Percentiles rank a stretch among this genome's conserved stretches.
phyloP scores from a whole-genome alignment of 1,140 invertebrate species.

The Drosophila leontia region DNA sequence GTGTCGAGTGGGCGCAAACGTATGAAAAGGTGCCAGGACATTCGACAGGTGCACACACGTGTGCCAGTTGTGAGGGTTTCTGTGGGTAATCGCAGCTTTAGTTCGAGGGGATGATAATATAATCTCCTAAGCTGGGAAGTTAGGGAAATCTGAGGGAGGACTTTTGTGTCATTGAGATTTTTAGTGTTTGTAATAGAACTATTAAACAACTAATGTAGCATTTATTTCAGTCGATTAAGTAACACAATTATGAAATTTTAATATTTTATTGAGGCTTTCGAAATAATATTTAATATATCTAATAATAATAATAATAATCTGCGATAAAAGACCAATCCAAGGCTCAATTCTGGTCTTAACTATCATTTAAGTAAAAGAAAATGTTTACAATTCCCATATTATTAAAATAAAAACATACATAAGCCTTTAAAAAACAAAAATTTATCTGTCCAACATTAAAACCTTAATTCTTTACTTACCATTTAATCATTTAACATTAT shows the following conservation, averaged over 20 bases:
- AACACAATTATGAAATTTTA: background rate
- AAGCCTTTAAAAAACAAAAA: background rate
- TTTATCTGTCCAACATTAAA: background rate
- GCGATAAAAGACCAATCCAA: background rate
- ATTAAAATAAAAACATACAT: background rate
- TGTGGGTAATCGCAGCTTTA: constrained; percentile 6
- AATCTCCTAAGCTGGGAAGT: background rate
- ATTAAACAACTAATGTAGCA: too few species aligned
- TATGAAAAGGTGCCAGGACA: background rate
- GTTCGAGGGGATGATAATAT: constrained; percentile 7
- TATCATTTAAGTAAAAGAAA: too few species aligned
- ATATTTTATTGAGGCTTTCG: background rate
- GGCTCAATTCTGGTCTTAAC: too few species aligned
- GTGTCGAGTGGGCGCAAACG: constrained; percentile 5
- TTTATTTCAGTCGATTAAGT: background rate
- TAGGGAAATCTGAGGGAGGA: background rate
- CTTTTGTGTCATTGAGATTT: background rate
- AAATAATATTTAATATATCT: background rate
- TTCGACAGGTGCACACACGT: constrained; percentile 37
- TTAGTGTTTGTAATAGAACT: too few species aligned
- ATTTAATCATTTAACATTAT: background rate
- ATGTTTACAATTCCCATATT: too few species aligned
- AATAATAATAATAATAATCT: background rate
- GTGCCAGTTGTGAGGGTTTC: background rate
- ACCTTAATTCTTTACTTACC: background rate